A percentile compares a stretch with the other conserved stretches of the same genome.
Evolutionary conservation across 2,888 invertebrate species (phyloP).

Genomic region (Leucania comma): DNA sequence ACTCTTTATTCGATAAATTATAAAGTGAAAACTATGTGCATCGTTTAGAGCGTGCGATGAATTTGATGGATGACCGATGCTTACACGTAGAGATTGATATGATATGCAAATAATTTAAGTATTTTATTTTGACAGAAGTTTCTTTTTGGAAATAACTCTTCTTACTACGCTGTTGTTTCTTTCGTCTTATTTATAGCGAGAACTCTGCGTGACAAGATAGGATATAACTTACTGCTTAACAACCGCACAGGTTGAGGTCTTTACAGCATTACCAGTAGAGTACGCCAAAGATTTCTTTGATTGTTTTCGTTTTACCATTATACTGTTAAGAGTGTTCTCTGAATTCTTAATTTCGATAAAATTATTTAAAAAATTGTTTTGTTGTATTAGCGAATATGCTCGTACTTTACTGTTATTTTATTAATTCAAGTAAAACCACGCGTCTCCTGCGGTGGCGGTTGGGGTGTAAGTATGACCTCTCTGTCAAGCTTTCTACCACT

Average conservation of each 20-base stretch:
- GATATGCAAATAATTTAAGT: not conserved
- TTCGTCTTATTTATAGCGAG: conserved; percentile 51
- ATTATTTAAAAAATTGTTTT: too few species aligned
- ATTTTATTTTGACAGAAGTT: not conserved
- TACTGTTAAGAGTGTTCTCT: too few species aligned
- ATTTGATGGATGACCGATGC: conserved; percentile 32
- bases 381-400: too few species aligned
- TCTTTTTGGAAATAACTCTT: not conserved
- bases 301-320: conserved; percentile 16
- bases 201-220: conserved; percentile 48
- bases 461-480: too few species aligned
- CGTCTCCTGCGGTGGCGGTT: too few species aligned
- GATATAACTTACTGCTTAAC: conserved; percentile 60
- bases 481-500: too few species aligned
- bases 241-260: conserved; percentile 46
- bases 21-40: conserved; percentile 55
- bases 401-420: too few species aligned
- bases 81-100: conserved; percentile 24
- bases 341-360: not conserved
- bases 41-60: conserved; percentile 41
- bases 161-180: not conserved
- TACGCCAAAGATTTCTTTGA: conserved; percentile 29
- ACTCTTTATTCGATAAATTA: conserved; percentile 59
- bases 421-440: too few species aligned
- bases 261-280: conserved; percentile 42